Conservation (phyloP, 2,888 invertebrate species). For the Pollenia labialis region DNA sequence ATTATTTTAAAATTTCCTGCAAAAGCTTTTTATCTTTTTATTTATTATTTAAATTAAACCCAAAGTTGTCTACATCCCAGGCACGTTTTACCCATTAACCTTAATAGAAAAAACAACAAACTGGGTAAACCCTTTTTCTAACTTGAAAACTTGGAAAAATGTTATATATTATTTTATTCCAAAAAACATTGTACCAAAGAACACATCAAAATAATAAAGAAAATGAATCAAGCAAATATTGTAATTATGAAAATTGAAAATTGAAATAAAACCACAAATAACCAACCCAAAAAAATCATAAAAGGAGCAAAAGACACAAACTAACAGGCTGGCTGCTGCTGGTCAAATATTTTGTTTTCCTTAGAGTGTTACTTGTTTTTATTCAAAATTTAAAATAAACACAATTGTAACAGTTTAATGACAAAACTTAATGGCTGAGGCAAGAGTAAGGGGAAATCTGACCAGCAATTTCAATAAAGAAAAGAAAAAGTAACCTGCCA, state of each 20-base stretch:
- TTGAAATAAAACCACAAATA: conserved; percentile 57
- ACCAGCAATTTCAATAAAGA: background rate
- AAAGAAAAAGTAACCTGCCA: too few relatives aligned
- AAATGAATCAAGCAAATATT: conserved; percentile 35
- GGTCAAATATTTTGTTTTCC: conserved; percentile 16
- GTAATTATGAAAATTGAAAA: conserved; percentile 66
- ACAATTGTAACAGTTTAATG: background rate
- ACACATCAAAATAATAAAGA: background rate
- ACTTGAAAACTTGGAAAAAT: too few relatives aligned
- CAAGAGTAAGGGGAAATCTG: background rate
- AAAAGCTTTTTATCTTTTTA: background rate
- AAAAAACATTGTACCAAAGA: background rate
- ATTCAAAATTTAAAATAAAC: conserved; percentile 42
- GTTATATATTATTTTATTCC: background rate
- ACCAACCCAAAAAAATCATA: conserved; percentile 45
- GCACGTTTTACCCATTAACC: conserved; percentile 61
- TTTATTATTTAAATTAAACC: background rate
- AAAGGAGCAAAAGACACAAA: conserved; percentile 33
- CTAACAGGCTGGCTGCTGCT: background rate
- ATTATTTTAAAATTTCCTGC: background rate
- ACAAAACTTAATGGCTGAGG: background rate
- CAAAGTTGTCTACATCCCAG: background rate
- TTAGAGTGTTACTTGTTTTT: background rate
- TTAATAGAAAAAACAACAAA: conserved; percentile 16
- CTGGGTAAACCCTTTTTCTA: background rate